Evolutionary conservation across 2,797 vertebrate species (phyloP).

Genomic region (Tokudaia tokunoshimensis): DNA sequence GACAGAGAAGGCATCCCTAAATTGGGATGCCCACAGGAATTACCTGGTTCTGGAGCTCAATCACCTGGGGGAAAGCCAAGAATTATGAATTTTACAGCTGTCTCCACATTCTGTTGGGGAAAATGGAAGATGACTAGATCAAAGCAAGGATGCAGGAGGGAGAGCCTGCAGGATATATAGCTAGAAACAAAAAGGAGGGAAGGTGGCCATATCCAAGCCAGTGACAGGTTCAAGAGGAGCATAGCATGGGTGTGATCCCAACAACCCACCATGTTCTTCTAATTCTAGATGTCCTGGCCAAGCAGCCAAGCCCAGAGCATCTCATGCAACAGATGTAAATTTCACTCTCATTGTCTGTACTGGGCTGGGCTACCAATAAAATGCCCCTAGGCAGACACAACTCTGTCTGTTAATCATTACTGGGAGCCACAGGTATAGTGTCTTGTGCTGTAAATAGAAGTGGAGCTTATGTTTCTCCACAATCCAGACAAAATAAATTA

Average conservation of each 20-base stretch:
- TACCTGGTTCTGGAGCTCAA: too few species aligned
- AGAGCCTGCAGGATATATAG: rapidly evolving
- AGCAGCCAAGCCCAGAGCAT: not conserved
- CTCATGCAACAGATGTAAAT: too few species aligned
- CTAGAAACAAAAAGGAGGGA: not conserved
- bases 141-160: not conserved
- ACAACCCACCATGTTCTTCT: rapidly evolving
- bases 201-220: rapidly evolving
- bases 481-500: not conserved
- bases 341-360: not conserved
- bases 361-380: too few species aligned
- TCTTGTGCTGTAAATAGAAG: not conserved
- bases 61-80: rapidly evolving
- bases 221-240: not conserved
- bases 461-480: rapidly evolving
- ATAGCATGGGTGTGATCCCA: not conserved
- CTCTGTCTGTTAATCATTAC: not conserved
- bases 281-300: too few species aligned
- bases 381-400: not conserved
- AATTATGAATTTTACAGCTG: not conserved
- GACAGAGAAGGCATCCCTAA: not conserved
- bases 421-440: not conserved
- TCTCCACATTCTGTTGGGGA: not conserved
- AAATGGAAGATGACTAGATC: not conserved
- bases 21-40: too few species aligned